Evolutionary conservation across 2,113 vertebrate genomes (phyloP), one percentile per base, ranked within the genome.

Genomic region (Ictidomys tridecemlineatus): DNA sequence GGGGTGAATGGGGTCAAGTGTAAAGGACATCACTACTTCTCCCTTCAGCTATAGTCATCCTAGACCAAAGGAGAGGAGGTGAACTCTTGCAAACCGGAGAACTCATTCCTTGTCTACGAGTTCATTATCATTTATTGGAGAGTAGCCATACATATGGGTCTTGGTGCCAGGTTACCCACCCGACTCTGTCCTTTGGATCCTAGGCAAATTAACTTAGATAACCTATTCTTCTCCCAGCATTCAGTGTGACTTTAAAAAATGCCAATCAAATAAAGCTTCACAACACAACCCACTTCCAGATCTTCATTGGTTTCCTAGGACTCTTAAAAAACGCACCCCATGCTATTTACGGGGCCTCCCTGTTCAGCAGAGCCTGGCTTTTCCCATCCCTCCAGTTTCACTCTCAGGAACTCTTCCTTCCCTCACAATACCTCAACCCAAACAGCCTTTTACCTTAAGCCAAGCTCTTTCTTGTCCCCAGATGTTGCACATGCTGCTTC

Each of bases 131-230:
- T 0, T 39, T 53, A 18, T 0, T 14, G 1, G 30, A 53, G 30
- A 42, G 37, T 1, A 11, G 37, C 48, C 8, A 8, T 0, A 11
- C 20, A 61, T 2, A 2, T 28, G 18, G 45, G 1, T 65, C 17
- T 37, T 7, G 26, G 8, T 3, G 3, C 32, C 42, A 65, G n/a
- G 11, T 26, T 5, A n/a, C 18, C 32, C 18, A 0, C 2, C 14
- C 0, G 0, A 8, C 32, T 51, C 61, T 39, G 45, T 16, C 61
- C 7, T 26, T 37, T 26, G 14, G 7, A 58, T 72, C 78, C 45
- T 58, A 13, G 2, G 6, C 42, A 63, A 34, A 24, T 58, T 78
- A 14, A 24, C n/a, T 37, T 2, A 1, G 14, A 70, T 10, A 56
- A 26, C 5, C 12, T n/a, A 20, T 2, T 67, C 28, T 72, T 34